Percentiles rank a stretch among this genome's conserved stretches.
Evolutionary conservation across 1,140 invertebrate genomes (phyloP).

Genomic region (Protaetia brevitarsis): DNA sequence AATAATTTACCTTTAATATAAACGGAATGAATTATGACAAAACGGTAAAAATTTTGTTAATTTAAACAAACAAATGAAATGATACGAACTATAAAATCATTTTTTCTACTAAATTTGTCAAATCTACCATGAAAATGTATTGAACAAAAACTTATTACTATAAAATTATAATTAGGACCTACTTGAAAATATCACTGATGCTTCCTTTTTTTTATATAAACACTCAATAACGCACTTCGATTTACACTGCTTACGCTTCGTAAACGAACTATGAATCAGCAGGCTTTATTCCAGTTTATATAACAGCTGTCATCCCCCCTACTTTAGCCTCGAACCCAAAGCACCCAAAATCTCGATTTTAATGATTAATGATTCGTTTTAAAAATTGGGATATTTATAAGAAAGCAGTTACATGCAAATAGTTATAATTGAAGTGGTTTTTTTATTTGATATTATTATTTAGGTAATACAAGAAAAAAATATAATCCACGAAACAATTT

Average conservation of each 20-base stretch:
- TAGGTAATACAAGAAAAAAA: background rate
- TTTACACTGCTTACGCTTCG: background rate
- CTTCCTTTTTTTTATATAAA: background rate
- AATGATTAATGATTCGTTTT: background rate
- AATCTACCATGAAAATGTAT: background rate
- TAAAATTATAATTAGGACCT: background rate
- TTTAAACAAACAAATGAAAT: slow-evolving; percentile 27
- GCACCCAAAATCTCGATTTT: slow-evolving; percentile 17
- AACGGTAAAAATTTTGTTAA: slow-evolving; percentile 30
- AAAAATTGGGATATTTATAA: too few relatives aligned
- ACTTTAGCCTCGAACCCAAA: slow-evolving; percentile 28
- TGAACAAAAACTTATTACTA: background rate
- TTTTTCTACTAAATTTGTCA: background rate
- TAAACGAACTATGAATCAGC: slow-evolving; percentile 5
- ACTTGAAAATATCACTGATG: background rate
- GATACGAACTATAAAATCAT: background rate
- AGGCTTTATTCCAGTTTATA: slow-evolving; percentile 24
- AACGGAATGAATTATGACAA: slow-evolving; percentile 24
- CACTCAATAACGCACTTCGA: background rate
- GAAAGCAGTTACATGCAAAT: background rate
- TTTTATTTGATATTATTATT: background rate
- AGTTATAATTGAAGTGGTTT: background rate
- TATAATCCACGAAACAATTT: background rate
- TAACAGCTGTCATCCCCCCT: slow-evolving; percentile 15
- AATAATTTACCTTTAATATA: slow-evolving; percentile 22